Evolutionary conservation across 2,113 vertebrate species (phyloP).

Genomic region (Hyperopisus bebe): DNA sequence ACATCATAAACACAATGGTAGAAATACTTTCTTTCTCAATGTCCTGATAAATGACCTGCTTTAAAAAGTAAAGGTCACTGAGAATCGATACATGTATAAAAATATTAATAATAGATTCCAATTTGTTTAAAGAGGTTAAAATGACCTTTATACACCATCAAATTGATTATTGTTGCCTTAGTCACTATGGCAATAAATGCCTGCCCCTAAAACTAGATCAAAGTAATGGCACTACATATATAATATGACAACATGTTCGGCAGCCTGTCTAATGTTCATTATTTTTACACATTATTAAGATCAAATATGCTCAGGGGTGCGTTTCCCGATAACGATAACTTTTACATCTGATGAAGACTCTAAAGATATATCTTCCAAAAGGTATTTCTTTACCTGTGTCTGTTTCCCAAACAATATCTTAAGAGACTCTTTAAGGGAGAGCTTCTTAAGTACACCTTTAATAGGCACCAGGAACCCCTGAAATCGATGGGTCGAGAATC

Average conservation of each 20-base stretch:
- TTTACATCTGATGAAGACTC: too few species aligned
- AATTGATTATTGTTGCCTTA: constrained; percentile 43
- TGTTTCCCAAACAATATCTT: too few species aligned
- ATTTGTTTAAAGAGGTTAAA: constrained; percentile 53
- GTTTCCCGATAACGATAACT: too few species aligned
- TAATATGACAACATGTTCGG: background rate
- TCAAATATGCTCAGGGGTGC: background rate
- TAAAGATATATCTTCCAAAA: too few species aligned
- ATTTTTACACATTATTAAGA: background rate
- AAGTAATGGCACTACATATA: background rate
- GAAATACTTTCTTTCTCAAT: constrained; percentile 39
- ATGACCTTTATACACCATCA: constrained; percentile 55
- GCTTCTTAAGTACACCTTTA: too few species aligned
- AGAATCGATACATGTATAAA: constrained; percentile 50
- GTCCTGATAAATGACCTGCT: constrained; percentile 51
- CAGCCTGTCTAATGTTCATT: background rate
- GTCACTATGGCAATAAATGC: constrained; percentile 29
- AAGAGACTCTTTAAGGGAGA: too few species aligned
- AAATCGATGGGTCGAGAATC: too few species aligned
- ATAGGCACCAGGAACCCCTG: too few species aligned
- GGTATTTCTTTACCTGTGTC: too few species aligned
- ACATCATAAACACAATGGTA: constrained; percentile 35
- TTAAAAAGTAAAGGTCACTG: constrained; percentile 49
- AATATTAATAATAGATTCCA: constrained; percentile 51
- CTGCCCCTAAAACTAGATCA: background rate